Conservation (phyloP, 2,113 vertebrate genomes). For the Pagrus major region DNA sequence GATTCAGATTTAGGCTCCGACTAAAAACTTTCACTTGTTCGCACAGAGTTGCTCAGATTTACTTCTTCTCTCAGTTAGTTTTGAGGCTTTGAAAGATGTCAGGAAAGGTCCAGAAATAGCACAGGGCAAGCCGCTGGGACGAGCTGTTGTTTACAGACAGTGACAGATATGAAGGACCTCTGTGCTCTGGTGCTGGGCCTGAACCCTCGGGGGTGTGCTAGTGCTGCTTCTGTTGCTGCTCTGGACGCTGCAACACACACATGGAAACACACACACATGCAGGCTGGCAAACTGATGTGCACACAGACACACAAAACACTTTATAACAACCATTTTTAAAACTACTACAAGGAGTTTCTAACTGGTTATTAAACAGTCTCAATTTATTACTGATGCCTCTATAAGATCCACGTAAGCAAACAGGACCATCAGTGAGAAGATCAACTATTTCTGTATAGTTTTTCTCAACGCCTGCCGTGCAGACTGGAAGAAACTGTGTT, state of each 20-base stretch:
- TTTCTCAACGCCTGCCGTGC: too few species aligned
- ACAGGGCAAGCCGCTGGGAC: conserved; percentile 60
- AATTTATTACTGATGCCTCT: too few species aligned
- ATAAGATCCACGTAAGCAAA: too few species aligned
- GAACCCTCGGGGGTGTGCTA: conserved; percentile 66
- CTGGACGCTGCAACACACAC: conserved; percentile 47
- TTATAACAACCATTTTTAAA: too few species aligned
- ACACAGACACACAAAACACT: neutral
- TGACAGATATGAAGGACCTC: conserved; percentile 83
- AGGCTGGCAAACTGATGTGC: conserved; percentile 13
- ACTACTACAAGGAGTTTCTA: too few species aligned
- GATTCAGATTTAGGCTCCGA: neutral
- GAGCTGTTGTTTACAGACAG: conserved; percentile 79
- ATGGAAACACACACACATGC: conserved; percentile 9
- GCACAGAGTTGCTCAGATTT: conserved; percentile 47
- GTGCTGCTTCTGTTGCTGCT: conserved; percentile 61
- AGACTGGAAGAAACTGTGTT: too few species aligned
- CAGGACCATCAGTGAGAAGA: too few species aligned
- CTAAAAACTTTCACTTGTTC: conserved; percentile 55
- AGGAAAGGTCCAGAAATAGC: conserved; percentile 73
- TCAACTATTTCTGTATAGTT: too few species aligned
- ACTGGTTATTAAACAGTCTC: too few species aligned
- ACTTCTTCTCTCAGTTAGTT: conserved; percentile 60
- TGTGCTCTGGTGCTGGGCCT: conserved; percentile 67
- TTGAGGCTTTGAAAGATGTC: conserved; percentile 72